Base-by-base conservation (phyloP, 2,888 invertebrate species). In the Dasypolia templi region DNA sequence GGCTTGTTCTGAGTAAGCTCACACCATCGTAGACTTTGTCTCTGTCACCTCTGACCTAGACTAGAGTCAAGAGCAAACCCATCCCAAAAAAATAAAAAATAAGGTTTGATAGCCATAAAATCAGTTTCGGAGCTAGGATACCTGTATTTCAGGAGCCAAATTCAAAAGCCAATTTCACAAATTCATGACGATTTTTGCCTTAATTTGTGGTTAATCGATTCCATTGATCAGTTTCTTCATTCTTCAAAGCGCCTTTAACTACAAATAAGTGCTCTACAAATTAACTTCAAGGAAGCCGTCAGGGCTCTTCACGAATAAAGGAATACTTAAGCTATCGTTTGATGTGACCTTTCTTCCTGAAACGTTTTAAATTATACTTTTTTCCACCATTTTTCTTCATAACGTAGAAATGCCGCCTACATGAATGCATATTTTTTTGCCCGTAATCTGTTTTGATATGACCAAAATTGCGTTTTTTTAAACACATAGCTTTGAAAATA, bases 291-390 rank as follows among this genome's bases (percentile, higher is more conserved):
- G 12, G 12, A 56, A 59, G 19, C 53, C 5, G 1, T 22, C 29
- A 77, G 73, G 17, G 49, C 35, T 32, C 56, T 51, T 42, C 12
- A 14, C 26, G 29, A 42, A 42, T 26, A 17, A n/a, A 62, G 11
- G 62, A 32, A 63, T 56, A 51, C 62, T 77, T 77, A 51, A 42
- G 49, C 56, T 63, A 26, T 39, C 76, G 73, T 77, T 77, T 77
- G 76, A 79, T 77, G 73, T 79, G 22, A 63, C n/a, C 56, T 72
- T 49, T 56, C 19, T 14, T 56, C 29, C 17, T 51, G 44, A 44
- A 79, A 56, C 56, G 49, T 62, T 79, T 44, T 51, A 72, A 62
- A 72, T 58, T 72, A 12, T 51, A 44, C 29, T 58, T 58, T n/a
- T n/a, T n/a, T n/a, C n/a, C n/a, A n/a, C n/a, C n/a, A 39, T 58